Conservation (phyloP, 2,113 vertebrate species). For the Aythya baeri region DNA sequence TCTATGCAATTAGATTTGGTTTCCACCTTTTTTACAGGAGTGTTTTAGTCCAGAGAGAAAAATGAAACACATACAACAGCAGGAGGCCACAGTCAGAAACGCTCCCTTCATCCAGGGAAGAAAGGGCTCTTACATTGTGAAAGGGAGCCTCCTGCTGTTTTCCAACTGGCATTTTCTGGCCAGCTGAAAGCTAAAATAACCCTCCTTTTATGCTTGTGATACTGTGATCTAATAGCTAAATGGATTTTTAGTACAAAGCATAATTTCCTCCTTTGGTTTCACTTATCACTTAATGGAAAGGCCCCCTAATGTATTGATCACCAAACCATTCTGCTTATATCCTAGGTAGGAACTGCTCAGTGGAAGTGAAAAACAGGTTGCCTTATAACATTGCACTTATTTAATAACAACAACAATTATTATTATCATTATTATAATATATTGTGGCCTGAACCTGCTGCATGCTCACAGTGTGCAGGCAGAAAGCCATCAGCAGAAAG, state of each 20-base stretch:
- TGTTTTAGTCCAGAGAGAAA: constrained; percentile 8
- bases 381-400: neutral
- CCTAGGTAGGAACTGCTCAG: neutral
- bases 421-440: neutral
- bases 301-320: constrained; percentile 4
- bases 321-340: neutral
- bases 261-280: constrained; percentile 46
- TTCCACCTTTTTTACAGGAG: constrained; percentile 4
- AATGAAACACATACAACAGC: constrained; percentile 29
- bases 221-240: constrained; percentile 48
- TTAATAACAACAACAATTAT: neutral
- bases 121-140: constrained; percentile 52
- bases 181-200: constrained; percentile 53
- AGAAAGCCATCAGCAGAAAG: neutral
- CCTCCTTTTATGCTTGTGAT: constrained; percentile 22
- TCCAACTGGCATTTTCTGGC: constrained; percentile 39
- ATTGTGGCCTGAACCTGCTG: neutral
- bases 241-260: constrained; percentile 58
- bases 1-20: constrained; percentile 1
- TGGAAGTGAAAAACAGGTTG: neutral
- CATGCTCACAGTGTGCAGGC: neutral
- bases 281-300: constrained; percentile 49
- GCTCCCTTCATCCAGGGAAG: constrained; percentile 25
- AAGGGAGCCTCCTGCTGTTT: constrained; percentile 70
- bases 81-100: constrained; percentile 12